These are phyloP conservation scores for Oncorhynchus mykiss DNA, from an alignment of 2,113 vertebrate genomes.

Conservation along the genomic window DNA sequence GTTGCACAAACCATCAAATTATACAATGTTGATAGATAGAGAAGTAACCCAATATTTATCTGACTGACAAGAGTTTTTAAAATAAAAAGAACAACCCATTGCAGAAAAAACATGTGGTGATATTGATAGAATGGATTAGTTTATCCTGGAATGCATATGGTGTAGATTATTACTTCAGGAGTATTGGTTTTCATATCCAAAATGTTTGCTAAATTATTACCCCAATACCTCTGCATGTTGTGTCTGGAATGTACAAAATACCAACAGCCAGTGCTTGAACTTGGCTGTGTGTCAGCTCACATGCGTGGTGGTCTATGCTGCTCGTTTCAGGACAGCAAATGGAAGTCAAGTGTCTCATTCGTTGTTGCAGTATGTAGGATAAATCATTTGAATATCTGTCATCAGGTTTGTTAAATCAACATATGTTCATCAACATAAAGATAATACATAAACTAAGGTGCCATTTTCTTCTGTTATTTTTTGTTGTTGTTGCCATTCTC, in stretches of 20 bases:
- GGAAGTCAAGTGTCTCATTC: constrained; percentile 70
- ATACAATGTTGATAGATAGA: constrained; percentile 68
- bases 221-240: constrained; percentile 50
- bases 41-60: no score
- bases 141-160: no score
- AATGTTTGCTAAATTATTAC: neutral
- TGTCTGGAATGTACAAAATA: constrained; percentile 38
- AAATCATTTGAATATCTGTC: no score
- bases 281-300: constrained; percentile 55
- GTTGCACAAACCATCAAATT: constrained; percentile 59
- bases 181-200: neutral
- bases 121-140: no score
- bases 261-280: constrained; percentile 55
- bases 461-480: no score
- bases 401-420: no score
- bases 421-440: no score
- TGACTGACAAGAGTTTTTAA: no score
- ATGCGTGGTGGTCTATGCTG: constrained; percentile 58
- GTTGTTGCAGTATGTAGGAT: constrained; percentile 65
- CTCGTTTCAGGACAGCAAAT: constrained; percentile 68
- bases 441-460: no score
- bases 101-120: neutral
- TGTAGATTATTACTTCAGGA: no score
- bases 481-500: neutral
- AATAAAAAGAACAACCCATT: neutral